Evolutionary conservation across 2,113 vertebrate genomes (phyloP), one percentile per base, ranked within the genome.

Genomic region (Pogona vitticeps): DNA sequence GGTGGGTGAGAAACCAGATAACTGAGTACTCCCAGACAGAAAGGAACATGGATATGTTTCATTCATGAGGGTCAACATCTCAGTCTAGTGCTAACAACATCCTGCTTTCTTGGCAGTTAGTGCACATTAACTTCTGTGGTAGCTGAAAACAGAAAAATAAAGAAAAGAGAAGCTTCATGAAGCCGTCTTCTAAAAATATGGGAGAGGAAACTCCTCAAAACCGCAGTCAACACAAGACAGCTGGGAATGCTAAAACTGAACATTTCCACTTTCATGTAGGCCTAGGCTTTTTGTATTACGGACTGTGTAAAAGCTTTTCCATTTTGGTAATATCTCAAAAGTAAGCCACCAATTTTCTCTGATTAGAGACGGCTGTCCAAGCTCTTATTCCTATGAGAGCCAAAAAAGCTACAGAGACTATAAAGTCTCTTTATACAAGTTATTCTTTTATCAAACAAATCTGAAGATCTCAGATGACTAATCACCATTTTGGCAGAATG

Each of bases 141-240:
- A 91, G 83, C 59, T 91, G 82, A 89, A 90, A 71, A 92, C 65
- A 94, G 92, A 93, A 86, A 71, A 86, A 93, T 58, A 56, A 91
- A 58, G 86, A 85, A 91, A 92, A 91, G 8, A 86, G 31, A 17
- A 90, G 75, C 67, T 92, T 12, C 79, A 56, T 63, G 33, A 76
- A 93, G 77, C 1, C 85, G 23, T 80, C 83, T 86, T 93, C 92
- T 76, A 91, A 93, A 93, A 93, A 92, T 88, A 93, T 89, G 88
- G 5, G 46, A 61, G 14, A 93, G 31, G 90, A 91, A 75, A 38
- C 28, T 81, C 88, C 82, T 88, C n/a, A 86, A 77, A 92, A 85
- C 36, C 82, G 2, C 78, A 76, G 67, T 83, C 52, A 93, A 81
- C 23, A 73, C n/a, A 89, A 87, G 88, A 87, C 88, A 91, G 85